Evolutionary conservation across 2,888 invertebrate genomes (phyloP).

Genomic region (Frankliniella intonsa): DNA sequence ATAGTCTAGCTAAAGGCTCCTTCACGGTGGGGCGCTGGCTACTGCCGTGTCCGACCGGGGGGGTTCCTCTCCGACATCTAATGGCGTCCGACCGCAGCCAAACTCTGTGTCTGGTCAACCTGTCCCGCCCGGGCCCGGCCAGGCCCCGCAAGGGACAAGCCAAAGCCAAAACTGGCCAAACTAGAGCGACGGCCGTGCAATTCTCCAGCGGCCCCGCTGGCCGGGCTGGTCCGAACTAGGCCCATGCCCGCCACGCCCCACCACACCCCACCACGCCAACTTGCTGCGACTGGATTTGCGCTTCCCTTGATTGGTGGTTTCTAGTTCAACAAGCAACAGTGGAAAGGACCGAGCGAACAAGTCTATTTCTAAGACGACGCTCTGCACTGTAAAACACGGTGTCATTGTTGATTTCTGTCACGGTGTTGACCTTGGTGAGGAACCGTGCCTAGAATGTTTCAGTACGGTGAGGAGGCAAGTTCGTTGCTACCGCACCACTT

Average conservation of each 20-base stretch:
- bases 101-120: neutral
- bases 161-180: slow-evolving; percentile 26
- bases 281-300: too few species aligned
- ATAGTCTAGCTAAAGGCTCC: too few species aligned
- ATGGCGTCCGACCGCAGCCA: slow-evolving; percentile 12
- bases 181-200: slow-evolving; percentile 5
- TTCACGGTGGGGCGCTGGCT: too few species aligned
- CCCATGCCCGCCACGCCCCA: neutral
- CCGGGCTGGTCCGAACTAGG: neutral
- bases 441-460: too few species aligned
- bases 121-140: neutral
- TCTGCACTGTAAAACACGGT: too few species aligned
- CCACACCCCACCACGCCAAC: neutral
- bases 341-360: neutral
- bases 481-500: too few species aligned
- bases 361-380: too few species aligned
- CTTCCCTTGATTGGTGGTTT: neutral
- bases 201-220: neutral
- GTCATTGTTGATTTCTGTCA: too few species aligned
- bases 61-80: neutral
- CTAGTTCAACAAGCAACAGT: slow-evolving; percentile 4
- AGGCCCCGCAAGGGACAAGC: neutral
- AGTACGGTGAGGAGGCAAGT: too few species aligned
- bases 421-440: too few species aligned
- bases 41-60: too few species aligned